These are phyloP conservation scores for Papilio polytes DNA, from an alignment of 1,140 invertebrate genomes.

Conservation along the genomic window DNA sequence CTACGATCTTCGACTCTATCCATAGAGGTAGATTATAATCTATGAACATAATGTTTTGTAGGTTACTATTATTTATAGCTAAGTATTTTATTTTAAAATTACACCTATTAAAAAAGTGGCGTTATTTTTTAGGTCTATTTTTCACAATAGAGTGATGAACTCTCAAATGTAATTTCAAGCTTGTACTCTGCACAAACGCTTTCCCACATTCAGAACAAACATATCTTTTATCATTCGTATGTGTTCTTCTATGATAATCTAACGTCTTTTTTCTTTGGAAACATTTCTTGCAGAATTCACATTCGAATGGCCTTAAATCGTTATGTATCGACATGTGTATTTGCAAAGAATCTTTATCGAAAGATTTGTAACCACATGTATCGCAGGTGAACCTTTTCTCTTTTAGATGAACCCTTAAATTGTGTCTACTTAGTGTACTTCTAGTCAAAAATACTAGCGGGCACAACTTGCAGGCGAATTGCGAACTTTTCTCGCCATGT, in stretches of 20 bases:
- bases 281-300: slow-evolving; percentile 84
- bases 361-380: slow-evolving; percentile 65
- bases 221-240: slow-evolving; percentile 63
- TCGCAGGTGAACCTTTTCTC: slow-evolving; percentile 58
- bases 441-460: slow-evolving; percentile 50
- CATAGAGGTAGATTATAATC: too few relatives aligned
- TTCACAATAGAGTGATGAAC: slow-evolving; percentile 52
- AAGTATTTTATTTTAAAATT: too few relatives aligned
- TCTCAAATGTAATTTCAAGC: slow-evolving; percentile 55
- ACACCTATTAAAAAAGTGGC: too few relatives aligned
- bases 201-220: slow-evolving; percentile 57
- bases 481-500: slow-evolving; percentile 59
- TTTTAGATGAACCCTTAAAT: slow-evolving; percentile 63
- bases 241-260: slow-evolving; percentile 61
- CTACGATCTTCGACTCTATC: too few relatives aligned
- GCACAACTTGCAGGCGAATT: slow-evolving; percentile 58
- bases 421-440: slow-evolving; percentile 55
- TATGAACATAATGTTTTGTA: too few relatives aligned
- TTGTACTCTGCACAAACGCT: slow-evolving; percentile 56
- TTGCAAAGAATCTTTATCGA: slow-evolving; percentile 56
- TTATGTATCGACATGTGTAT: slow-evolving; percentile 86
- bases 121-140: too few relatives aligned
- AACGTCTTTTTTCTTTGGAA: slow-evolving; percentile 83
- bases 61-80: too few relatives aligned
- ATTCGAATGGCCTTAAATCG: slow-evolving; percentile 84